These are phyloP conservation scores for Sitophilus oryzae DNA, from an alignment of 1,140 invertebrate genomes.

Conservation along the genomic window DNA sequence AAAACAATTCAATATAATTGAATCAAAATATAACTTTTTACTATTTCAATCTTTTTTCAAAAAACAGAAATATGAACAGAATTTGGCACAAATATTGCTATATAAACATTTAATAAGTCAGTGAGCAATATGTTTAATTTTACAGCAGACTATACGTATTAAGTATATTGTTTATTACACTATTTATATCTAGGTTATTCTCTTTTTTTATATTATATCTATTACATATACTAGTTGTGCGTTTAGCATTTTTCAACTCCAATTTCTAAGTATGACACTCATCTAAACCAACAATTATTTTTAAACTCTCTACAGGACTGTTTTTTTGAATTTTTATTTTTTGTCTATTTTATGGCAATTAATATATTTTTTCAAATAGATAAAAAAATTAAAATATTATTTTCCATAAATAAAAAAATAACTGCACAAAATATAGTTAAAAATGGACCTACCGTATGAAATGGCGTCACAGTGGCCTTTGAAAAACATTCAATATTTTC, in stretches of 20 bases:
- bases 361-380: too few relatives aligned
- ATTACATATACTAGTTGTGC: conserved; percentile 7
- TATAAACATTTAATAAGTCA: conserved; percentile 16
- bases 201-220: too few relatives aligned
- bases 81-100: conserved; percentile 29
- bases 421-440: too few relatives aligned
- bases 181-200: conserved; percentile 1
- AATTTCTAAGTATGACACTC: not conserved
- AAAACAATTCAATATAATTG: too few relatives aligned
- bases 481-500: too few relatives aligned
- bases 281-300: not conserved
- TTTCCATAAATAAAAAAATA: too few relatives aligned
- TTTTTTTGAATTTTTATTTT: not conserved
- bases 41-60: too few relatives aligned
- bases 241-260: conserved; percentile 4
- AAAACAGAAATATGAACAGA: too few relatives aligned
- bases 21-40: too few relatives aligned
- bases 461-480: too few relatives aligned
- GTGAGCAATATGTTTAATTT: conserved; percentile 21
- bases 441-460: too few relatives aligned
- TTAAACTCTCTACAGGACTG: not conserved
- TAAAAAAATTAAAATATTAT: too few relatives aligned
- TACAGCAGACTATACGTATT: not conserved
- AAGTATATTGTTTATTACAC: not conserved
- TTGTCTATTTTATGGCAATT: not conserved